phyloP scores from a whole-genome alignment of 2,888 invertebrate genomes.

The Parasteatoda lunata region DNA sequence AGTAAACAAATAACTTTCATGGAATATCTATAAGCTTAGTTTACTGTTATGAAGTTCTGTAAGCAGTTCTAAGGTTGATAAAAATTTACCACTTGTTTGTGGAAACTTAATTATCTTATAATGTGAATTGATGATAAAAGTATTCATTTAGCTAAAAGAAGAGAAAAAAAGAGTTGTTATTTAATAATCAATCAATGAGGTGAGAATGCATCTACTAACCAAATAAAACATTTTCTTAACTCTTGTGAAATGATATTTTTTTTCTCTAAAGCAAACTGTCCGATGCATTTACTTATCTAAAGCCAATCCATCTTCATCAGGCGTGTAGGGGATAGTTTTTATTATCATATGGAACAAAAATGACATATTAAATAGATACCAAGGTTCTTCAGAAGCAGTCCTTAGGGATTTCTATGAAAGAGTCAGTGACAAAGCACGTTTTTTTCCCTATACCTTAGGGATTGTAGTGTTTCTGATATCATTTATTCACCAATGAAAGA shows the following conservation, averaged over 20 bases:
- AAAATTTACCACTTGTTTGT: no score
- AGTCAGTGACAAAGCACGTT: neutral
- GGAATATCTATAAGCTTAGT: no score
- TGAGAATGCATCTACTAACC: no score
- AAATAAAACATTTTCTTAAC: neutral
- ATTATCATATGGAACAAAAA: neutral
- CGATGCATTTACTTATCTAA: constrained; percentile 5
- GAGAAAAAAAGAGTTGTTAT: no score
- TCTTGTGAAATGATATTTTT: neutral
- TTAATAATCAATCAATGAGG: no score
- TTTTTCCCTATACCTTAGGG: neutral
- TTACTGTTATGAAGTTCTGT: no score
- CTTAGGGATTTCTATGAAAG: neutral
- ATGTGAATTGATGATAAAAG: no score
- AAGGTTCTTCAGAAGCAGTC: neutral
- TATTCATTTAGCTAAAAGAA: no score
- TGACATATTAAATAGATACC: neutral
- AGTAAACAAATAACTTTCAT: no score
- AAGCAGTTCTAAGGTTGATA: no score
- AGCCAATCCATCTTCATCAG: constrained; percentile 6
- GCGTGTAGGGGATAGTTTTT: neutral
- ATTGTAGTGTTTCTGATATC: neutral
- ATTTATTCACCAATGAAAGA: neutral
- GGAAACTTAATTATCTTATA: no score
- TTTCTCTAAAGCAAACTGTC: neutral